Conservation (phyloP, 2,113 vertebrate genomes). For the Oryzias melastigma region DNA sequence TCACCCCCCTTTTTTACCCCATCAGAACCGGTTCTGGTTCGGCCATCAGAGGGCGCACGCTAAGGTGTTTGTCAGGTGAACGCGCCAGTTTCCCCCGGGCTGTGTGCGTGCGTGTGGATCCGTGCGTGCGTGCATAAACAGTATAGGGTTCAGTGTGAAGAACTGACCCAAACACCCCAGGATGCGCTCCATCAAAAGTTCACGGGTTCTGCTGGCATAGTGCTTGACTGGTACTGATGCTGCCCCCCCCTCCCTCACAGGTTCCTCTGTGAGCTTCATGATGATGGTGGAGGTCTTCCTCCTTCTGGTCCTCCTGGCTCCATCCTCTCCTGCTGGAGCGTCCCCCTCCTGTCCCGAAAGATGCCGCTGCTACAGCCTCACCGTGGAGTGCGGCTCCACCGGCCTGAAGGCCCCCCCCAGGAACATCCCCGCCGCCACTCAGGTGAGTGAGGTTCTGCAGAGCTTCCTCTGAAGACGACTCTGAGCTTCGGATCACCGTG, state of each 20-base stretch:
- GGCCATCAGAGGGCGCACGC: too few species aligned
- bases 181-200: too few species aligned
- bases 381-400: conserved; percentile 88
- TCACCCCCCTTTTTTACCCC: too few species aligned
- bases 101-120: too few species aligned
- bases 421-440: conserved; percentile 78
- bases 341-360: conserved; percentile 71
- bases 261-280: conserved; percentile 26
- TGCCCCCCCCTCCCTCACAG: conserved; percentile 7
- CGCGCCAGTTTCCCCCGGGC: too few species aligned
- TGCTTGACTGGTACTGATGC: neutral
- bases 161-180: too few species aligned
- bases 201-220: too few species aligned
- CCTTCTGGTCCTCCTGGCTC: conserved; percentile 46
- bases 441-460: conserved; percentile 63
- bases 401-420: conserved; percentile 76
- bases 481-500: neutral
- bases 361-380: conserved; percentile 89
- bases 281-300: conserved; percentile 43
- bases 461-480: too few species aligned
- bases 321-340: conserved; percentile 30
- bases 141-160: too few species aligned
- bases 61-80: too few species aligned
- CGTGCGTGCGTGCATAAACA: too few species aligned
- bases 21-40: too few species aligned